Conservation (phyloP, 2,113 vertebrate species). For the Nicator chloris region DNA sequence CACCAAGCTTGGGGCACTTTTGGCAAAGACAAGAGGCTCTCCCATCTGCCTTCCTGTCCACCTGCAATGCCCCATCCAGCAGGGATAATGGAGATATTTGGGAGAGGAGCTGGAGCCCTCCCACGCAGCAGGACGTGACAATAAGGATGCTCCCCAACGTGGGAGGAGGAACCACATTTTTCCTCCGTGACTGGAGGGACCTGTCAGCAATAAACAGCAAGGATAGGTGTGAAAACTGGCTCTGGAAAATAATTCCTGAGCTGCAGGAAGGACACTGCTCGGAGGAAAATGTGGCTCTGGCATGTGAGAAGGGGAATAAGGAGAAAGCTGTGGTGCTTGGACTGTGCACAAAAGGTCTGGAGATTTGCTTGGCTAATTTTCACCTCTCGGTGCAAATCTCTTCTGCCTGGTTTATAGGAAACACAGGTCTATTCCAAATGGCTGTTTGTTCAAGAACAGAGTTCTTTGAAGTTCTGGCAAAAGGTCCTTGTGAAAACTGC, state of each 20-base stretch:
- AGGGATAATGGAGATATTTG: background rate
- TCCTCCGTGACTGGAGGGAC: background rate
- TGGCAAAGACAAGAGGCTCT: background rate
- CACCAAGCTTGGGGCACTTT: background rate
- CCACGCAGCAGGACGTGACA: background rate
- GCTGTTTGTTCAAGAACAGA: background rate
- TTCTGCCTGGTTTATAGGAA: background rate
- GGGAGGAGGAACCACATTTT: background rate
- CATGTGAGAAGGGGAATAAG: background rate
- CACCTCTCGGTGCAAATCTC: background rate
- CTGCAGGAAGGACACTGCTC: background rate
- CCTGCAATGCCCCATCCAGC: background rate
- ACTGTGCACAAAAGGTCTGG: background rate
- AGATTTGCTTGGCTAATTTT: background rate
- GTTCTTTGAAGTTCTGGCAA: conserved; percentile 11
- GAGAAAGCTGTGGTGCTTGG: background rate
- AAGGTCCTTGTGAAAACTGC: background rate
- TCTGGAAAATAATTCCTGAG: conserved; percentile 9
- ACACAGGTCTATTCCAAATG: background rate
- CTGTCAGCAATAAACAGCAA: background rate
- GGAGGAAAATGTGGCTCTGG: background rate
- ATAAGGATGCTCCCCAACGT: background rate
- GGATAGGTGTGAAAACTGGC: background rate
- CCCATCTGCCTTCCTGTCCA: background rate
- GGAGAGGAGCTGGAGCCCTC: background rate